These are phyloP conservation scores for Thermophis baileyi DNA, from an alignment of 2,113 vertebrate genomes.

Conservation along the genomic window DNA sequence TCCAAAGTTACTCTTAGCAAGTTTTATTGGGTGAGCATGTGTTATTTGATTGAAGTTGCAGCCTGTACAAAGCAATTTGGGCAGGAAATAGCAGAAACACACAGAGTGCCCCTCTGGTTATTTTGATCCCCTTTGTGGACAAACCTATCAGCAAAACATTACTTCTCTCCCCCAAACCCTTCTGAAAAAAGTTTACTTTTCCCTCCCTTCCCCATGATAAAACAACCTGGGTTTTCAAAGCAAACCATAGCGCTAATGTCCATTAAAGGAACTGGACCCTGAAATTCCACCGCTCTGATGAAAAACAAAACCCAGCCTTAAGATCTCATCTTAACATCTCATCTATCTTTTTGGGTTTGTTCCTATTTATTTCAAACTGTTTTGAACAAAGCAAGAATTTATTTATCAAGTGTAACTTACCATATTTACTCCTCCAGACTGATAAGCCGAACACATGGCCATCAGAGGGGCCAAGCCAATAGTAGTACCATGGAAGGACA, in stretches of 20 bases:
- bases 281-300: not conserved
- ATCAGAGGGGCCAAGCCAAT: slow-evolving; percentile 93
- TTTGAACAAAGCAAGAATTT: not conserved
- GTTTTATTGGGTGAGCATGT: not conserved
- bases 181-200: not conserved
- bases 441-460: slow-evolving; percentile 94
- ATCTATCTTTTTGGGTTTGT: not conserved
- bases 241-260: not conserved
- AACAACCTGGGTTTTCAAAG: not conserved
- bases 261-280: not conserved
- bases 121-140: not conserved
- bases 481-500: slow-evolving; percentile 87
- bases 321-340: too few relatives aligned
- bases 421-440: slow-evolving; percentile 97
- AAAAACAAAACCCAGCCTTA: not conserved
- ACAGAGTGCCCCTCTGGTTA: not conserved
- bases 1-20: not conserved
- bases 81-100: not conserved
- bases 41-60: not conserved
- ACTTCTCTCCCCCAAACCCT: not conserved
- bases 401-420: slow-evolving; percentile 68
- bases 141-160: not conserved
- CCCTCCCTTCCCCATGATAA: not conserved
- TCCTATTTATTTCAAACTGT: not conserved
- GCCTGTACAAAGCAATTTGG: not conserved